Evolutionary conservation across 2,888 invertebrate species (phyloP).

Genomic region (Aleiodes testaceus): DNA sequence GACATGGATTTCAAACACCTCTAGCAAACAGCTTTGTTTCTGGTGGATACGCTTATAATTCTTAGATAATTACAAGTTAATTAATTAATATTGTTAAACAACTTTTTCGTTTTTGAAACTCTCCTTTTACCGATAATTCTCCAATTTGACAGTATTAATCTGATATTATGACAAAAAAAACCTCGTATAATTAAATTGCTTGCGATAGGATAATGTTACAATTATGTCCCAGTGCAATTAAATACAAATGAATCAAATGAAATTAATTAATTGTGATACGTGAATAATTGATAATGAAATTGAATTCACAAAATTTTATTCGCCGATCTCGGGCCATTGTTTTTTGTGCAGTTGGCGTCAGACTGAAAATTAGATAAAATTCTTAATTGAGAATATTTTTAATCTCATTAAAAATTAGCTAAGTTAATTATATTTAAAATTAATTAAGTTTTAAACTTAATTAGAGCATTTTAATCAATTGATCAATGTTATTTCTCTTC

Average conservation of each 20-base stretch:
- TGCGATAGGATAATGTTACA: slow-evolving; percentile 11
- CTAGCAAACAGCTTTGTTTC: slow-evolving; percentile 64
- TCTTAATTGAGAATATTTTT: not conserved
- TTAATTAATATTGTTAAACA: too few relatives aligned
- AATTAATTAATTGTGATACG: slow-evolving; percentile 15
- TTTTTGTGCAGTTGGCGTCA: not conserved
- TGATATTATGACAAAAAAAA: not conserved
- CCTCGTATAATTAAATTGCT: slow-evolving; percentile 10
- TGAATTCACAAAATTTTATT: slow-evolving; percentile 12
- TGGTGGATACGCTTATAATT: slow-evolving; percentile 58
- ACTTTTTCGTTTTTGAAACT: too few relatives aligned
- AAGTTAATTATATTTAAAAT: too few relatives aligned
- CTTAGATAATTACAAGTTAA: not conserved
- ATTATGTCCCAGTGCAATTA: not conserved
- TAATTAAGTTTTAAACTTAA: too few relatives aligned
- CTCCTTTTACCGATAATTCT: not conserved
- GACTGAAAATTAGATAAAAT: slow-evolving; percentile 33
- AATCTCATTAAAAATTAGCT: slow-evolving; percentile 14
- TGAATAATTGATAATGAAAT: not conserved
- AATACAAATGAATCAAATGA: not conserved
- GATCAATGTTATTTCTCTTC: not conserved
- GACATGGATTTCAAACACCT: slow-evolving; percentile 47
- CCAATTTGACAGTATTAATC: slow-evolving; percentile 11
- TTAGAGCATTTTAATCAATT: not conserved
- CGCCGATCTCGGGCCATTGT: slow-evolving; percentile 15